These are phyloP conservation scores for Cyprinus carpio DNA, from an alignment of 2,113 vertebrate genomes.

Conservation along the genomic window DNA sequence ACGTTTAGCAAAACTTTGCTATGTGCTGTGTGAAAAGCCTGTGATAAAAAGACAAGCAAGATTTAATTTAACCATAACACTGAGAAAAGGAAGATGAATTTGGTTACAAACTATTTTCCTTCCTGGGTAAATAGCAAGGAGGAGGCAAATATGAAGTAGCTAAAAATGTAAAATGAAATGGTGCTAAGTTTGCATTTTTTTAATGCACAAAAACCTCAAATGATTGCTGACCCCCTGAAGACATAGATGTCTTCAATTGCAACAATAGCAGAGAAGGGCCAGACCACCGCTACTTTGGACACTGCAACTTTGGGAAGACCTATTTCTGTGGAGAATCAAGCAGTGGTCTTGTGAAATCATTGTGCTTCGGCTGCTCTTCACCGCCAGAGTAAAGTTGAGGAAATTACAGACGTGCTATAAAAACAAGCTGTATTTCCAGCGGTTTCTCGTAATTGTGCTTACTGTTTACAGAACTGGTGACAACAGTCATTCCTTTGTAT, in stretches of 20 bases:
- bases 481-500: slow-evolving; percentile 24
- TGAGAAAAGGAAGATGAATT: neutral
- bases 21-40: neutral
- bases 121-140: neutral
- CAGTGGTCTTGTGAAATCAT: slow-evolving; percentile 48
- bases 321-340: slow-evolving; percentile 42
- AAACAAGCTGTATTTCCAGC: slow-evolving; percentile 37
- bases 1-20: neutral
- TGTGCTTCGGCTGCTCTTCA: slow-evolving; percentile 36
- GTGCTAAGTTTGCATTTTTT: slow-evolving; percentile 17
- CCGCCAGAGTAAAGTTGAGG: slow-evolving; percentile 28
- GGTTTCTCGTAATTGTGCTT: slow-evolving; percentile 44
- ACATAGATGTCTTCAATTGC: slow-evolving; percentile 57
- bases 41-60: neutral
- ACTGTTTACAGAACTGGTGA: slow-evolving; percentile 40
- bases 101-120: neutral
- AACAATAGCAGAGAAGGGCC: slow-evolving; percentile 51
- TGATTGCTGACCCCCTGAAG: slow-evolving; percentile 47
- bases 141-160: slow-evolving; percentile 6
- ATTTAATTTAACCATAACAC: neutral
- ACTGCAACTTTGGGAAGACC: slow-evolving; percentile 40
- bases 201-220: slow-evolving; percentile 55
- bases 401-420: slow-evolving; percentile 47
- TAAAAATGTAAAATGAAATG: slow-evolving; percentile 30
- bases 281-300: slow-evolving; percentile 57